Conservation (phyloP, 2,888 invertebrate species). For the Syrphus vitripennis region DNA sequence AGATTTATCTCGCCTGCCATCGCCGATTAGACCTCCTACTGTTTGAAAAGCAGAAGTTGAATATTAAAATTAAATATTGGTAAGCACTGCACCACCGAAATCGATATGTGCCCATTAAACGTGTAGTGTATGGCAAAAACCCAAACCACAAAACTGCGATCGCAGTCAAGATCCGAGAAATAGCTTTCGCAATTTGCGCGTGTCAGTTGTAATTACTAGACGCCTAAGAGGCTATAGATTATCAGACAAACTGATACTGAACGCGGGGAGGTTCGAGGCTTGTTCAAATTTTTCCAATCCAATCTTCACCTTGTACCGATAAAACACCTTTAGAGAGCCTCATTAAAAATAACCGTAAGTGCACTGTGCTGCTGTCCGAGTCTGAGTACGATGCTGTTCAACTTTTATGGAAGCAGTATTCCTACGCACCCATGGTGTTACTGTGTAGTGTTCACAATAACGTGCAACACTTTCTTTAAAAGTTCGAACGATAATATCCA, state of each 20-base stretch:
- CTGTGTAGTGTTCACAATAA: constrained; percentile 16
- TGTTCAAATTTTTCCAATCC: not conserved
- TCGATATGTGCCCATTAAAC: constrained; percentile 2
- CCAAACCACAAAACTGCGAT: not conserved
- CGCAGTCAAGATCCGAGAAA: not conserved
- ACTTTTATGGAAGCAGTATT: not conserved
- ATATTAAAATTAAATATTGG: constrained; percentile 34
- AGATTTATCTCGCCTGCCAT: constrained; percentile 53
- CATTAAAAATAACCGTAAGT: constrained; percentile 51
- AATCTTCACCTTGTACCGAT: constrained; percentile 45
- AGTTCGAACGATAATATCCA: constrained; percentile 47
- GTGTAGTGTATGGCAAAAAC: not conserved
- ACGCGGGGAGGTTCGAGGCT: constrained; percentile 10
- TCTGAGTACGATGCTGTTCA: not conserved
- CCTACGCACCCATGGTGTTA: constrained; percentile 27
- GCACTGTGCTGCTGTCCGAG: constrained; percentile 16
- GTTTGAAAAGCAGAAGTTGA: constrained; percentile 55
- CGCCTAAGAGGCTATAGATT: constrained; percentile 50
- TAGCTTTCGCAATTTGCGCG: constrained; percentile 50
- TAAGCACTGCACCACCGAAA: constrained; percentile 4
- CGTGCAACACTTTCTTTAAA: constrained; percentile 46
- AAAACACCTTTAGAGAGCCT: constrained; percentile 58
- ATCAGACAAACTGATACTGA: constrained; percentile 28
- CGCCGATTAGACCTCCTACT: constrained; percentile 53
- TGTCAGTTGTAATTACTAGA: constrained; percentile 52